Conservation (phyloP, 2,888 invertebrate genomes). For the Lithophane socia region DNA sequence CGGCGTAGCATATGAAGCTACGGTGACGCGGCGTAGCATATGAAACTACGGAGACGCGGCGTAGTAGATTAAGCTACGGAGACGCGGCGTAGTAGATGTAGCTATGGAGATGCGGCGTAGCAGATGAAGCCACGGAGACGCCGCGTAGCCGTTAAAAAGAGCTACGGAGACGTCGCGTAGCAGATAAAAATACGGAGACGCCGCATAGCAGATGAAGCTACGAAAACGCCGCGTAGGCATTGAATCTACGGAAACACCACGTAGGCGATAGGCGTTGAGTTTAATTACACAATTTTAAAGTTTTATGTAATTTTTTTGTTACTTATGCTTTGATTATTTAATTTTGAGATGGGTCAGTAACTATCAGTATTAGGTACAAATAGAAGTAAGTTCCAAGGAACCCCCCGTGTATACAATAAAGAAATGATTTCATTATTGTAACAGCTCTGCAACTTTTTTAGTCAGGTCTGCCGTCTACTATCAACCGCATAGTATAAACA, state of each 20-base stretch:
- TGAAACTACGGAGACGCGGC: background rate
- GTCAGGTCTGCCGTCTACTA: background rate
- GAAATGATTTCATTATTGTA: background rate
- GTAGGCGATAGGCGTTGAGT: background rate
- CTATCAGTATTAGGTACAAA: background rate
- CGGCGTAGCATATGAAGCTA: background rate
- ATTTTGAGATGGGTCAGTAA: background rate
- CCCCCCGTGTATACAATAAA: background rate
- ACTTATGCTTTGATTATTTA: background rate
- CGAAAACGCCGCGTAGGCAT: too few species aligned
- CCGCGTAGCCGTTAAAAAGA: background rate
- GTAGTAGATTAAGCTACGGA: background rate
- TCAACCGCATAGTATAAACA: background rate
- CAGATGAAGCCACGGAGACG: background rate
- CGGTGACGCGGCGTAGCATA: background rate
- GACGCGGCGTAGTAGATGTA: too few species aligned
- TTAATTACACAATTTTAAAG: background rate
- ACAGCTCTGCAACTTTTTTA: background rate
- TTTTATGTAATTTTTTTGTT: background rate
- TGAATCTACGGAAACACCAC: background rate
- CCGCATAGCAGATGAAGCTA: too few species aligned
- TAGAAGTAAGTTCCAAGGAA: background rate
- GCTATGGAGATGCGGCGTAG: background rate
- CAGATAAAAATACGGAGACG: too few species aligned
- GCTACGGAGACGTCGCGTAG: background rate